Evolutionary conservation across 1,140 invertebrate species (phyloP).

Genomic region (Hycleus cichorii): DNA sequence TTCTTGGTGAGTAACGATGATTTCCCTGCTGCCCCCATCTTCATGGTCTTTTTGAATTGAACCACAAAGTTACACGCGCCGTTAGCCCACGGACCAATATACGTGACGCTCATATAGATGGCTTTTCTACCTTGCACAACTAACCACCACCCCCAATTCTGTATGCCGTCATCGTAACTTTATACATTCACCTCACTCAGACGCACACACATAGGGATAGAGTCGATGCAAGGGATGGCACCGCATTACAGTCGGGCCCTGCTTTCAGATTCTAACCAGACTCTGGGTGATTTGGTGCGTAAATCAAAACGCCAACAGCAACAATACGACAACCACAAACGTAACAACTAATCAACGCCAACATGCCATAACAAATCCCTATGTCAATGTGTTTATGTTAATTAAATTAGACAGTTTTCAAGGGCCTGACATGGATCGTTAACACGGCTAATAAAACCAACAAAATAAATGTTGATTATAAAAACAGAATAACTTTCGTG

Average conservation of each 20-base stretch:
- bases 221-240: neutral
- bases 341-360: neutral
- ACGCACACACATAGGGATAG: neutral
- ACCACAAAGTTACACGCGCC: slow-evolving; percentile 23
- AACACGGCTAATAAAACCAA: too few relatives aligned
- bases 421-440: neutral
- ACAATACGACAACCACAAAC: neutral
- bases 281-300: too few relatives aligned
- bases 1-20: neutral
- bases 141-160: slow-evolving; percentile 19
- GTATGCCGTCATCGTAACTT: slow-evolving; percentile 23
- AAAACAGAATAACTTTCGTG: too few relatives aligned
- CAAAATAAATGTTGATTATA: too few relatives aligned
- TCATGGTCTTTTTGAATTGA: neutral
- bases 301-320: too few relatives aligned
- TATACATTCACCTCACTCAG: neutral
- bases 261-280: too few relatives aligned
- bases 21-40: slow-evolving; percentile 6
- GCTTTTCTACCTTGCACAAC: slow-evolving; percentile 22
- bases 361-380: neutral
- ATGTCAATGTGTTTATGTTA: slow-evolving; percentile 10
- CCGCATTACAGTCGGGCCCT: neutral
- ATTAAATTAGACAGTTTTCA: slow-evolving; percentile 9
- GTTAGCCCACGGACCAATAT: slow-evolving; percentile 25
- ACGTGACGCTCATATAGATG: slow-evolving; percentile 27